Evolutionary conservation across 2,113 vertebrate genomes (phyloP).

Genomic region (Paedocypris sp.): DNA sequence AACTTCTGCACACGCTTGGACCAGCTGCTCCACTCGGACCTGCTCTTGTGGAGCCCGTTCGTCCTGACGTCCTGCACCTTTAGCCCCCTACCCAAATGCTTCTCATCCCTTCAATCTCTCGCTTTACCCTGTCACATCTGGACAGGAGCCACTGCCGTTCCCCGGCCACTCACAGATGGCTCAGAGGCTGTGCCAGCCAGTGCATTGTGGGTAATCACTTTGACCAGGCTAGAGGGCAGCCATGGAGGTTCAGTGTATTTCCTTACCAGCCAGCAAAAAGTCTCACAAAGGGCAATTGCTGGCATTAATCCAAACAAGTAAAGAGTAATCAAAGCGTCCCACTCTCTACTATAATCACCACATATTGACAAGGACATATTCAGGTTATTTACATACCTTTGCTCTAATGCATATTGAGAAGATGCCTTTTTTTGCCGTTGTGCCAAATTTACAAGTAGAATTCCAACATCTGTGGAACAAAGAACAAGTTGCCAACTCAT

Average conservation of each 20-base stretch:
- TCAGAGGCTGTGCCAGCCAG: conserved; percentile 45
- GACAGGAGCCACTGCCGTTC: conserved; percentile 59
- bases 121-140: conserved; percentile 73
- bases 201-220: conserved; percentile 60
- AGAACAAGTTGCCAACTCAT: too few species aligned
- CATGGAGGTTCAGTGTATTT: conserved; percentile 11
- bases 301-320: conserved; percentile 55
- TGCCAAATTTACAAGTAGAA: too few species aligned
- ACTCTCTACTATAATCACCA: background rate
- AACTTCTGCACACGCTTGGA: conserved; percentile 54
- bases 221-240: conserved; percentile 32
- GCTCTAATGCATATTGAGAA: too few species aligned
- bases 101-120: conserved; percentile 19
- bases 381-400: background rate
- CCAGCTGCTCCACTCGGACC: conserved; percentile 37
- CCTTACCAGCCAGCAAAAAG: background rate
- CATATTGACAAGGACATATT: background rate
- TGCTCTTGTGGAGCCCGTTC: conserved; percentile 19
- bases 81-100: conserved; percentile 24
- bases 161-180: conserved; percentile 53
- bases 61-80: conserved; percentile 14
- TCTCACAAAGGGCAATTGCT: conserved; percentile 67
- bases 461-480: too few species aligned
- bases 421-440: too few species aligned
- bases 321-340: background rate